Base-by-base conservation (phyloP, 1,140 invertebrate genomes). In the Matsumurasca onukii region DNA sequence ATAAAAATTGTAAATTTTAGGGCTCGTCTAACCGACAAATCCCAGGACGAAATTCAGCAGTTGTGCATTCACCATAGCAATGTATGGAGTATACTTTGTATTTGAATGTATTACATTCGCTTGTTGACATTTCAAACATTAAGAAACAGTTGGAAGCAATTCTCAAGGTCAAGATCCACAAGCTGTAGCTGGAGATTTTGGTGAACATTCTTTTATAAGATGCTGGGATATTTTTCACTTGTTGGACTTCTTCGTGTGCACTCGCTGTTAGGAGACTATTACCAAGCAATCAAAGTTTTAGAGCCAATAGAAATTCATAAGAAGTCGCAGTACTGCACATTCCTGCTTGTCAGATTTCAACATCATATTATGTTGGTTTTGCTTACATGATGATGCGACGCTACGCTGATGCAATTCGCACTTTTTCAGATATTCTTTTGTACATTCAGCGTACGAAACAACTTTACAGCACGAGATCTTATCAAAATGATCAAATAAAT, bases 331-430 rank as follows among this genome's bases (percentile, higher is more conserved):
- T 51, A 3, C n/a, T 96, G 0, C 91, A 97, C 74, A 97, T 99
- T 63, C 97, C 98, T 12, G 96, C 97, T 2, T 99, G 98, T 80
- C 95, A 98, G 78, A 98, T 99, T 69, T 98, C 97, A 17, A 98
- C 97, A 0, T 98, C 96, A 1, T 99, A 99, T 77, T 99, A 99
- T 80, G 98, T 99, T 55, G 98, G 98, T 0, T 99, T 99, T 80
- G 95, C 95, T 0, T 99, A 99, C 80, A 95, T 99, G 92, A 99
- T 99, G 98, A 99, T 99, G 97, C 85, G 97, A 30, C 88, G 98
- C 31, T 99, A 99, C 79, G 91, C 97, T 2, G 98, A 99, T 83
- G 97, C 98, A 24, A 99, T 99, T 69, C 87, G 98, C 49, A 99
- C 97, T 0, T 96, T 99, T 76, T 96, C 94, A 12, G 95, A 97